Base-by-base conservation (phyloP, 2,888 invertebrate species). In the Drosophila paramelanica region DNA sequence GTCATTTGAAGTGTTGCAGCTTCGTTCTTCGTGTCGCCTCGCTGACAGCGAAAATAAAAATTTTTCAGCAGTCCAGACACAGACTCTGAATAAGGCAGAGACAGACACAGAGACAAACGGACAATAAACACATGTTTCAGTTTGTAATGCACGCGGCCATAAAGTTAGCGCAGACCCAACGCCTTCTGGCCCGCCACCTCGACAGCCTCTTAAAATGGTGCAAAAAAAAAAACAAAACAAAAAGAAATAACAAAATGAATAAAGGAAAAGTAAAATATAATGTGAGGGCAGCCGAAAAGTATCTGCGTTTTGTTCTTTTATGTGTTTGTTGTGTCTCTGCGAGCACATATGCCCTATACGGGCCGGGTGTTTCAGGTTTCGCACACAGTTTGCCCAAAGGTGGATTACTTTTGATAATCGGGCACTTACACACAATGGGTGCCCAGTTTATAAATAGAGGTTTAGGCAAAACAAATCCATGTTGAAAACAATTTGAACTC, bases 61-160 rank as follows among this genome's bases (percentile, higher is more conserved):
- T 74, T 70, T 61, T 68, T 73, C 33, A 56, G 56, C 73, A 58
- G 74, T 61, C 73, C 73, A 77, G 74, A 77, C 77, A 42, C 42
- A 55, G 73, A 51, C 20, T 5, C 14, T 14, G 47, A 41, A 17
- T n/a, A 10, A 13, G 33, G 51, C 33, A n/a, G 52, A 27, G 43
- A 20, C n/a, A 14, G 42, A 53, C 27, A 45, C 46, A 33, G 67
- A 31, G 59, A 13, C 52, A 47, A 67, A 61, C 46, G 81, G 88
- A 88, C 88, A 88, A 88, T 88, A 88, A 88, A 88, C 88, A 88
- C 89, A 88, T 88, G 90, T 89, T 88, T 79, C 86, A 80, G 79
- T 82, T 85, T 89, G 88, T 84, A 86, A 89, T 84, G 81, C 88
- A 74, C 67, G 81, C 66, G 74, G 77, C 84, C 89, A 70, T 85